A percentile compares a stretch with the other conserved stretches of the same genome.
Conservation (phyloP, 2,888 invertebrate genomes). For the Pyrocoelia pectoralis region DNA sequence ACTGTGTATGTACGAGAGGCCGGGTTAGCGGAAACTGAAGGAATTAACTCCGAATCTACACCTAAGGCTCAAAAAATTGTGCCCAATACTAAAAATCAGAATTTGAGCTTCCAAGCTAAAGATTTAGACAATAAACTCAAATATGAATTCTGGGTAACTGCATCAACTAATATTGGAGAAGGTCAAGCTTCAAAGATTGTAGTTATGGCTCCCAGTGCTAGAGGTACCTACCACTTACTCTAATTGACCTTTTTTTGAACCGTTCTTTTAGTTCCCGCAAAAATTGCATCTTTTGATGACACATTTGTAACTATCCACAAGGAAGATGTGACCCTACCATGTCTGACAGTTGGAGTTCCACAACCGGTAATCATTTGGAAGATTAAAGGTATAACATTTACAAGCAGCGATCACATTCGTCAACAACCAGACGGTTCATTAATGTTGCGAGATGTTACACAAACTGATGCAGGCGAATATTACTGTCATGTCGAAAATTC, state of each 20-base stretch:
- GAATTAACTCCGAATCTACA: constrained; percentile 65
- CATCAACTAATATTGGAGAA: constrained; percentile 93
- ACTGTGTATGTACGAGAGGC: constrained; percentile 87
- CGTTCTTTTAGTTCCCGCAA: constrained; percentile 86
- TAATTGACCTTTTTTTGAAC: no score
- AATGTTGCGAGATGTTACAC: constrained; percentile 87
- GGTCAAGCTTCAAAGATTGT: constrained; percentile 90
- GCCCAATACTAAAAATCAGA: constrained; percentile 71
- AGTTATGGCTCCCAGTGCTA: constrained; percentile 81
- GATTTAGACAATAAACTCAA: constrained; percentile 82
- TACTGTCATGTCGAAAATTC: constrained; percentile 92
- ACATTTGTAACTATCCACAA: constrained; percentile 92
- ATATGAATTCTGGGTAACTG: constrained; percentile 95
- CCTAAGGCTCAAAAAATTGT: constrained; percentile 80
- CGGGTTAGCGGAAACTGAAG: constrained; percentile 48
- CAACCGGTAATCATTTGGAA: constrained; percentile 91
- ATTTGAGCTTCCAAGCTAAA: constrained; percentile 85
- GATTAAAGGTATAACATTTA: constrained; percentile 80
- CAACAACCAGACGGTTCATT: constrained; percentile 90
- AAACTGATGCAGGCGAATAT: constrained; percentile 93
- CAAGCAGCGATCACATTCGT: constrained; percentile 82
- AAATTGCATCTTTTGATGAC: constrained; percentile 94
- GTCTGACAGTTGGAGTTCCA: constrained; percentile 91
- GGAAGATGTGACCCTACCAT: constrained; percentile 90
- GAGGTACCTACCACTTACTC: no score